Evolutionary conservation across 2,797 vertebrate species (phyloP).

Genomic region (Pipistrellus pipistrellus): DNA sequence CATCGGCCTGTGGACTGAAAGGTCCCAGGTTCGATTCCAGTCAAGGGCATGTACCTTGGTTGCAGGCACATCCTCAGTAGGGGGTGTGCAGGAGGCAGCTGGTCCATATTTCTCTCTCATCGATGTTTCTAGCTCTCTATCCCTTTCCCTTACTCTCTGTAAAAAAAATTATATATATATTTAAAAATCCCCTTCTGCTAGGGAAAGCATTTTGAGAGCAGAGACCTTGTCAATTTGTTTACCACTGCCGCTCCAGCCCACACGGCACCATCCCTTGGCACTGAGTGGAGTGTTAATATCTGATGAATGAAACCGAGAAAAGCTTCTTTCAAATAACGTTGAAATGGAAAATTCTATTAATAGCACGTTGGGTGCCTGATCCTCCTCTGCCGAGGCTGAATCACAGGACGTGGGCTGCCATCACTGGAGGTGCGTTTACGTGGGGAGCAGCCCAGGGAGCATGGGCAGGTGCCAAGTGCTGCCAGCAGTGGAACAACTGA

Average conservation of each 20-base stretch:
- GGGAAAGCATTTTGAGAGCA: slow-evolving; percentile 1
- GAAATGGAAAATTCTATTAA: slow-evolving; percentile 73
- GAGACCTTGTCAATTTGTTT: background rate
- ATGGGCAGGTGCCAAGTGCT: background rate
- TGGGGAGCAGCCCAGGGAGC: background rate
- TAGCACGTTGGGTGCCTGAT: slow-evolving; percentile 37
- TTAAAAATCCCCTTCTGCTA: background rate
- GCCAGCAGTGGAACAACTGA: background rate
- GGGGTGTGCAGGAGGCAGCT: no score
- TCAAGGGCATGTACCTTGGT: no score
- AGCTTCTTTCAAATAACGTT: slow-evolving; percentile 41
- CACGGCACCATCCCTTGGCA: slow-evolving; percentile 31
- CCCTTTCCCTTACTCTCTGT: no score
- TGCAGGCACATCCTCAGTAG: no score
- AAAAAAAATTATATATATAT: no score
- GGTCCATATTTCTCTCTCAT: no score
- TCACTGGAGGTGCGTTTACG: background rate
- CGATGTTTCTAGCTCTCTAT: no score
- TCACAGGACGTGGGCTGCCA: slow-evolving; percentile 22
- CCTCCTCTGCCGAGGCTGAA: slow-evolving; percentile 52
- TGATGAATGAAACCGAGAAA: slow-evolving; percentile 64
- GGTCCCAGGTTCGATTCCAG: no score
- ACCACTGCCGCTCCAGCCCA: background rate
- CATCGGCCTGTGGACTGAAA: no score
- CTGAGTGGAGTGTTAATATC: slow-evolving; percentile 56